These are phyloP conservation scores for Lasioglossum pauxillum DNA, from an alignment of 2,888 invertebrate genomes.

Conservation along the genomic window DNA sequence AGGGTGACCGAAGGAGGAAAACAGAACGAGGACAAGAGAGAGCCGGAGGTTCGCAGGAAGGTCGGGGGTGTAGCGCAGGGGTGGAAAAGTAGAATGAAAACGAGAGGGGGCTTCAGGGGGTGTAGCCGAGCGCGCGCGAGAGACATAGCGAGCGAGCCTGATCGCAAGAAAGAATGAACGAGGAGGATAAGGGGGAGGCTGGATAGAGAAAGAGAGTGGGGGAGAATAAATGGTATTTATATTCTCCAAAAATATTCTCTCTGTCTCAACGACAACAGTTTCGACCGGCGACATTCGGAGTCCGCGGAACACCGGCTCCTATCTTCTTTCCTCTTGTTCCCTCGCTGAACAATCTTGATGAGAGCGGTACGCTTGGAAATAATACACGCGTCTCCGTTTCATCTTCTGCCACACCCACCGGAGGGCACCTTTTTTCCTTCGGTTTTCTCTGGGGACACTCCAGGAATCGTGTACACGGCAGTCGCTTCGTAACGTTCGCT, in stretches of 20 bases:
- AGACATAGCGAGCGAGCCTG: background rate
- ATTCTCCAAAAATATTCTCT: constrained; percentile 36
- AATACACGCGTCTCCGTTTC: constrained; percentile 51
- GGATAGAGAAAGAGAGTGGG: background rate
- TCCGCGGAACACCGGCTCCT: background rate
- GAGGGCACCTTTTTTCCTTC: constrained; percentile 22
- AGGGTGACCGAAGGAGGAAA: constrained; percentile 8
- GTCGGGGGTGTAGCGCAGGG: background rate
- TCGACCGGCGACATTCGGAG: constrained; percentile 2
- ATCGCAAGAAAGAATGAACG: background rate
- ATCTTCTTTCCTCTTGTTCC: background rate
- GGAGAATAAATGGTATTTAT: constrained; percentile 43
- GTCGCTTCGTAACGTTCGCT: constrained; percentile 21
- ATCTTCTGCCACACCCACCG: constrained; percentile 22
- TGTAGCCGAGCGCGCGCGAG: background rate
- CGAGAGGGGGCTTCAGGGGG: background rate
- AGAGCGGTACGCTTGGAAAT: constrained; percentile 57
- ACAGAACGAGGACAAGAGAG: constrained; percentile 8
- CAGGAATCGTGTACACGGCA: background rate
- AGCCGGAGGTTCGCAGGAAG: background rate
- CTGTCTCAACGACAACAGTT: constrained; percentile 17
- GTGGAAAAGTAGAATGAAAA: background rate
- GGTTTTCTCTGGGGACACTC: constrained; percentile 16
- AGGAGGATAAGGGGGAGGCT: background rate
- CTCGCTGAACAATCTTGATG: constrained; percentile 53